Base-by-base conservation (phyloP, 2,888 invertebrate genomes). In the Cyclophora punctaria region DNA sequence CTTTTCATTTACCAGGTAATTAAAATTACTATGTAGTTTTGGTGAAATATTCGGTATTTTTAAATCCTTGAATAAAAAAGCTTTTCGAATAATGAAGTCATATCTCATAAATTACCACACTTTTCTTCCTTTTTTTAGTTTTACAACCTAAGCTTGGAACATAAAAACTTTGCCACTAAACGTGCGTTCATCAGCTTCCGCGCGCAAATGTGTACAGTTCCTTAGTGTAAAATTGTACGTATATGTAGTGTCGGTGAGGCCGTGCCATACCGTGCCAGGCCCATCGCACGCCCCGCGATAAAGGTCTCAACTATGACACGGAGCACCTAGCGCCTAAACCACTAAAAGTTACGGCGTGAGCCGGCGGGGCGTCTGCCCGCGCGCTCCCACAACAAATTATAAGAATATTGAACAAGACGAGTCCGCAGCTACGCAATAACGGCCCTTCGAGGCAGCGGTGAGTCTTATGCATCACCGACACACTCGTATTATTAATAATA, bases 211-310 rank as follows among this genome's bases (percentile, higher is more conserved):
- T 75, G 66, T 63, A 83, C 56, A 63, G 69, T 62, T 63, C 82
- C 70, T 81, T 78, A 83, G 57, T 65, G 62, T 62, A 67, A 75
- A 74, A 69, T 71, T 67, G 68, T 66, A 70, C 62, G 71, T 75
- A 80, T 68, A 79, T 83, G 80, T 84, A 80, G 78, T 81, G 79
- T 77, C 67, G 73, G 71, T 64, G 76, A 71, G 75, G 79, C 60
- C 80, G 87, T 88, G 80, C 85, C 87, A 76, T 77, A 83, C 84
- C 76, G 87, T 87, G 79, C 84, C 88, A 78, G 83, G 64, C 69
- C 73, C 73, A 71, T 75, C 71, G 73, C 71, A 66, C 69, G 63
- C 76, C 71, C 67, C 77, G 73, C 77, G 73, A 73, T 75, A 77
- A 79, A 78, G 77, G 78, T 75, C 75, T 76, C 73, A 82, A 77